Evolutionary conservation across 2,113 vertebrate genomes (phyloP).

Genomic region (Thryonomys swinderianus): DNA sequence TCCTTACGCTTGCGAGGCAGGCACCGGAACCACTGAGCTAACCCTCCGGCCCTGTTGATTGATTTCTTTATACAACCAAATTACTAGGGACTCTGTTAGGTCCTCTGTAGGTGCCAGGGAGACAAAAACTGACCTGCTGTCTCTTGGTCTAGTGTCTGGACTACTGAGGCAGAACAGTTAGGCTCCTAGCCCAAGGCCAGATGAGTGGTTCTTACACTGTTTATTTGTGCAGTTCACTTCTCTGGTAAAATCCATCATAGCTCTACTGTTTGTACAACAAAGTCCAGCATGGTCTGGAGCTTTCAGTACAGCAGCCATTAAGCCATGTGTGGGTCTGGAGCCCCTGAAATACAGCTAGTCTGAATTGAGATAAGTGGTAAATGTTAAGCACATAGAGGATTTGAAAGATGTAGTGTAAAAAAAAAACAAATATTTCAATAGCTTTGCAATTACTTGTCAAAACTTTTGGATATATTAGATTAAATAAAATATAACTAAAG

Average conservation of each 20-base stretch:
- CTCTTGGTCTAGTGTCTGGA: conserved; percentile 17
- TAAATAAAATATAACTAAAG: conserved; percentile 11
- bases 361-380: not conserved
- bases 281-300: not conserved
- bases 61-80: conserved; percentile 16
- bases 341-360: not conserved
- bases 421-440: not conserved
- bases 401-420: conserved; percentile 26
- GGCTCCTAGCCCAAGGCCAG: not conserved
- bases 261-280: not conserved
- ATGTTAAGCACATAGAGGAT: not conserved
- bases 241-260: not conserved
- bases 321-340: not conserved
- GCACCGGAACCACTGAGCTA: too few relatives aligned
- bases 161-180: conserved; percentile 49
- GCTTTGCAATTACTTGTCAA: conserved; percentile 28
- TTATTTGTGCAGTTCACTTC: not conserved
- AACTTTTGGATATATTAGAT: not conserved
- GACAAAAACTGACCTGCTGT: conserved; percentile 42
- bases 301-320: not conserved
- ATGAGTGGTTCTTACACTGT: not conserved
- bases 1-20: too few relatives aligned
- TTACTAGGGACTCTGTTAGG: conserved; percentile 9
- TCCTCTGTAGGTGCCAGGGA: not conserved
- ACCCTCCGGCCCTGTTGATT: too few relatives aligned